Evolutionary conservation across 2,797 vertebrate genomes (phyloP).

Genomic region (Eleutherodactylus coqui): DNA sequence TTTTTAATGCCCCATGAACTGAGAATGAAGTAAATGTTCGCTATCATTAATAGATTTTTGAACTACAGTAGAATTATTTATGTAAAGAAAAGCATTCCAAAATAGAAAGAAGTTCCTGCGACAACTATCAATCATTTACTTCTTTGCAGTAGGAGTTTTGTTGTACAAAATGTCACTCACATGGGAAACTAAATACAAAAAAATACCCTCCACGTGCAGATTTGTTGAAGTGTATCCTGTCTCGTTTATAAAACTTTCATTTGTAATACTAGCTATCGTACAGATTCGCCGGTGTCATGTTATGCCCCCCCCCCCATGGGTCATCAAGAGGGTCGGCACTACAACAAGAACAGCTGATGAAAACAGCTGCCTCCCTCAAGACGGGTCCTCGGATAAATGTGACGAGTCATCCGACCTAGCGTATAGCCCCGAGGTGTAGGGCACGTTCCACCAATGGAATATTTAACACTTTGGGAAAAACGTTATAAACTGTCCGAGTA

Average conservation of each 20-base stretch:
- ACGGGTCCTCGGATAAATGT: conserved; percentile 35
- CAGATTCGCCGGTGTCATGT: conserved; percentile 57
- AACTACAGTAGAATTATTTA: neutral
- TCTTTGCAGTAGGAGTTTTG: conserved; percentile 63
- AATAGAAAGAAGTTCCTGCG: neutral
- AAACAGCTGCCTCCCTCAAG: conserved; percentile 64
- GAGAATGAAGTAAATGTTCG: neutral
- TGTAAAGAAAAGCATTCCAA: too few species aligned
- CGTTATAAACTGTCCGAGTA: neutral
- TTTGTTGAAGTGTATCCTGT: conserved; percentile 58
- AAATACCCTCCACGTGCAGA: conserved; percentile 40
- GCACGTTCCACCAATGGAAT: neutral
- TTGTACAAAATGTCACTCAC: conserved; percentile 55
- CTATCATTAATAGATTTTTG: neutral
- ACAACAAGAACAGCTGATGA: conserved; percentile 64
- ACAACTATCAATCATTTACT: conserved; percentile 68
- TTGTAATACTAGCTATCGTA: conserved; percentile 57
- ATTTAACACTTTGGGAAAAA: conserved; percentile 39
- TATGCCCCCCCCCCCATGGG: conserved; percentile 20
- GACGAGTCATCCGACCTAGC: conserved; percentile 56
- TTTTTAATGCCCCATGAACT: neutral
- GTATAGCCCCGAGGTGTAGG: conserved; percentile 6
- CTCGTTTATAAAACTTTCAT: conserved; percentile 61
- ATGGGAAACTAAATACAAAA: conserved; percentile 40
- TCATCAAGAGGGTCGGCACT: conserved; percentile 28